A percentile compares a stretch with the other conserved stretches of the same genome.
These are phyloP conservation scores for Lethrus apterus DNA, from an alignment of 1,140 invertebrate species.

Conservation along the genomic window DNA sequence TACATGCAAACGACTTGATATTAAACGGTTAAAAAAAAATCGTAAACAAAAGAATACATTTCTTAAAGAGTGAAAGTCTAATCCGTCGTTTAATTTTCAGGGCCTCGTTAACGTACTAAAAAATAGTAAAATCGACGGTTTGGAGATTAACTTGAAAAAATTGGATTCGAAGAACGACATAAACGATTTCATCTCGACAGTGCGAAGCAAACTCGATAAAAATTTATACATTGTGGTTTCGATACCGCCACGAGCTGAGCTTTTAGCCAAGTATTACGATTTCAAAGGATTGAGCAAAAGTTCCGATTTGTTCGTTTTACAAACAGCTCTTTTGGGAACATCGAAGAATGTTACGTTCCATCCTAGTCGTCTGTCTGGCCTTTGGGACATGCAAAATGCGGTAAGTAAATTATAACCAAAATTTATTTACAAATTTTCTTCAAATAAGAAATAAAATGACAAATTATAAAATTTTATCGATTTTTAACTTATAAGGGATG, in stretches of 20 bases:
- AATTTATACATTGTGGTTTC: conserved; percentile 51
- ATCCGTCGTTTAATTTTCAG: too few relatives aligned
- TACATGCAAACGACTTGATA: too few relatives aligned
- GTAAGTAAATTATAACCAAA: too few relatives aligned
- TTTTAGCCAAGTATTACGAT: conserved; percentile 62
- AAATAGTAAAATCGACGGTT: conserved; percentile 52
- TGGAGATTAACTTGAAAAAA: conserved; percentile 56
- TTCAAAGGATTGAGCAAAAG: conserved; percentile 55
- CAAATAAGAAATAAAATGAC: too few relatives aligned
- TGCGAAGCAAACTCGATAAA: conserved; percentile 47
- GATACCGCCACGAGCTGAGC: conserved; percentile 53
- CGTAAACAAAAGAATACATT: too few relatives aligned
- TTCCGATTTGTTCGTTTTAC: conserved; percentile 58
- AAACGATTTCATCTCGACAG: conserved; percentile 48
- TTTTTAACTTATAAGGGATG: too few relatives aligned
- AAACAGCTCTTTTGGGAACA: conserved; percentile 60
- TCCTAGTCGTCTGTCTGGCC: conserved; percentile 65
- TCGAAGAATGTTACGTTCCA: conserved; percentile 62
- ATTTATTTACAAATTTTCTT: too few relatives aligned
- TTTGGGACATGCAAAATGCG: conserved; percentile 71
- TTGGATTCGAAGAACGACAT: conserved; percentile 49
- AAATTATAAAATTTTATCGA: too few relatives aligned
- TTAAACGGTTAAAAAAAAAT: too few relatives aligned
- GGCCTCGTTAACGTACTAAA: conserved; percentile 44
- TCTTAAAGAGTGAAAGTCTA: too few relatives aligned